phyloP scores from a whole-genome alignment of 2,888 invertebrate species.

The Tachina fera region DNA sequence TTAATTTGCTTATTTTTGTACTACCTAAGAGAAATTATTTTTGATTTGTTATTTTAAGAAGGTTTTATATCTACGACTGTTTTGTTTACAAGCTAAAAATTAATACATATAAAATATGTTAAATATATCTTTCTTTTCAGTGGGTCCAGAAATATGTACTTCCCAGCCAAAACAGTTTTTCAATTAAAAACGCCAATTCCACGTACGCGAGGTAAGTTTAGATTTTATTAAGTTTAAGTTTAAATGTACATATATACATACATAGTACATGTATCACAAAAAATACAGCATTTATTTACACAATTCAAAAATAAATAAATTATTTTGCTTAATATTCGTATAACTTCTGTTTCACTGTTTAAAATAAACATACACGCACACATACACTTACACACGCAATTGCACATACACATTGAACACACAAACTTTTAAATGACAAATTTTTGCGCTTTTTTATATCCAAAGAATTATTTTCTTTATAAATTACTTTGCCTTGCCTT shows the following conservation, averaged over 20 bases:
- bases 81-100: no score
- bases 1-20: no score
- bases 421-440: not conserved
- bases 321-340: slow-evolving; percentile 4
- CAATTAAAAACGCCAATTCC: slow-evolving; percentile 84
- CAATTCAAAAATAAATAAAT: not conserved
- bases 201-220: slow-evolving; percentile 85
- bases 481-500: not conserved
- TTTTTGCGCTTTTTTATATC: not conserved
- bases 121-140: slow-evolving; percentile 78
- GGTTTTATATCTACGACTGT: no score
- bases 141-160: slow-evolving; percentile 85
- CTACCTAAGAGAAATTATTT: no score
- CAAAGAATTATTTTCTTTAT: not conserved
- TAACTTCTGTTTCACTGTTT: slow-evolving; percentile 3
- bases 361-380: slow-evolving; percentile 1
- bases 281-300: slow-evolving; percentile 4
- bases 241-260: not conserved
- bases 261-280: not conserved
- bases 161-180: slow-evolving; percentile 84
- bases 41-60: no score
- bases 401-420: not conserved
- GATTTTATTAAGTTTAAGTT: not conserved
- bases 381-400: not conserved
- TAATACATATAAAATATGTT: slow-evolving; percentile 10